Percentiles rank a stretch among this genome's conserved stretches.
Conservation (phyloP, 1,140 invertebrate genomes). For the Rhagoletis zephyria region DNA sequence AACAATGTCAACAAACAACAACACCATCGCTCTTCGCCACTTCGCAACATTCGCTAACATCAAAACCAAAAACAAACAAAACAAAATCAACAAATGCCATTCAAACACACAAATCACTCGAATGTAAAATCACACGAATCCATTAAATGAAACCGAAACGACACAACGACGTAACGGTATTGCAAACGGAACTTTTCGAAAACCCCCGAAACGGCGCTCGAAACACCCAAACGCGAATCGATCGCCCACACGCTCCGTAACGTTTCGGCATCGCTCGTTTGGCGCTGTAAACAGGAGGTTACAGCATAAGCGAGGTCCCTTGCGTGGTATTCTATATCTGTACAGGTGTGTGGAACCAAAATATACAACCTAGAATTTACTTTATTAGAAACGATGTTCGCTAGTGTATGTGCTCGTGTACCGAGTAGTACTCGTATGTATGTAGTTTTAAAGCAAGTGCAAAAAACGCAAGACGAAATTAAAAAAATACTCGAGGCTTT, state of each 20-base stretch:
- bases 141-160: constrained; percentile 55
- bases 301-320: constrained; percentile 65
- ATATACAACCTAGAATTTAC: neutral
- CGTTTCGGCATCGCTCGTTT: neutral
- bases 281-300: constrained; percentile 58
- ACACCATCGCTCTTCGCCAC: neutral
- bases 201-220: neutral
- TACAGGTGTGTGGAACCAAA: constrained; percentile 68
- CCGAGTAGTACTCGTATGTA: constrained; percentile 29
- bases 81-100: constrained; percentile 16
- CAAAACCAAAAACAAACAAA: neutral
- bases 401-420: neutral
- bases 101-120: constrained; percentile 6
- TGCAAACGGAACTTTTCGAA: neutral
- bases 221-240: neutral
- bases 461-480: neutral
- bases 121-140: constrained; percentile 58
- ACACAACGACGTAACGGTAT: neutral
- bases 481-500: constrained; percentile 15
- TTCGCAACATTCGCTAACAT: neutral
- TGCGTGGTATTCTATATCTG: constrained; percentile 72
- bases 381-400: constrained; percentile 23
- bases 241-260: neutral
- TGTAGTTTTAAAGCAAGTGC: constrained; percentile 7
- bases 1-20: constrained; percentile 8